Base-by-base conservation (phyloP, 1,140 invertebrate species). In the Anoplolepis gracilipes region DNA sequence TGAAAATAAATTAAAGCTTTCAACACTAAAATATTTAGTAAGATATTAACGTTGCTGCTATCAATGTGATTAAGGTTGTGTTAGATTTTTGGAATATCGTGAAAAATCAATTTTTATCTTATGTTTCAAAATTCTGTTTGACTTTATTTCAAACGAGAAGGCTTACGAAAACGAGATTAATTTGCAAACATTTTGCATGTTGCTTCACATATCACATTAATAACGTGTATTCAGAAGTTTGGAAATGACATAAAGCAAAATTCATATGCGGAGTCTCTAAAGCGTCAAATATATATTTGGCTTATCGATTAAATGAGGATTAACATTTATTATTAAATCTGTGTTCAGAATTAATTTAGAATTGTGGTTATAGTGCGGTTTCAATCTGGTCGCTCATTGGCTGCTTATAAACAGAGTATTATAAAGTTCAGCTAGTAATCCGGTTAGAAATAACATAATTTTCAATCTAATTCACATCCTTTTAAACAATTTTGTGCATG, bases 301-400 rank as follows among this genome's bases (percentile, higher is more conserved):
- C 5, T 79, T 79, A 67, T 22, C 33, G 30, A 79, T 69, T 22
- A 39, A 78, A 69, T 55, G 33, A 55, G 16, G 33, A 55, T 79
- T 46, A 65, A 22, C 19, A 69, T 69, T 78, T 78, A 78, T 46
- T 78, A 78, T 65, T 49, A 49, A 78, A 64, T 64, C 46, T 65
- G 30, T 28, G n/a, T 42, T 25, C 25, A 19, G 19, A 7, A 77
- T 78, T 78, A 65, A 78, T 78, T n/a, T 33, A 62, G 13, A 42
- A 11, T 28, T 42, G 39, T 11, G 59, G n/a, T 65, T 33, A 49
- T 65, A 49, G 33, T 49, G n/a, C 39, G 39, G 2, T n/a, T 8
- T 64, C 39, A 55, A 1, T n/a, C 10, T 49, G 39, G 11, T 16
- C 6, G 22, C 5, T 69, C 53, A 53, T 39, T 19, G 25, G n/a